Evolutionary conservation across 2,113 vertebrate genomes (phyloP).

Genomic region (Elaphurus davidianus): DNA sequence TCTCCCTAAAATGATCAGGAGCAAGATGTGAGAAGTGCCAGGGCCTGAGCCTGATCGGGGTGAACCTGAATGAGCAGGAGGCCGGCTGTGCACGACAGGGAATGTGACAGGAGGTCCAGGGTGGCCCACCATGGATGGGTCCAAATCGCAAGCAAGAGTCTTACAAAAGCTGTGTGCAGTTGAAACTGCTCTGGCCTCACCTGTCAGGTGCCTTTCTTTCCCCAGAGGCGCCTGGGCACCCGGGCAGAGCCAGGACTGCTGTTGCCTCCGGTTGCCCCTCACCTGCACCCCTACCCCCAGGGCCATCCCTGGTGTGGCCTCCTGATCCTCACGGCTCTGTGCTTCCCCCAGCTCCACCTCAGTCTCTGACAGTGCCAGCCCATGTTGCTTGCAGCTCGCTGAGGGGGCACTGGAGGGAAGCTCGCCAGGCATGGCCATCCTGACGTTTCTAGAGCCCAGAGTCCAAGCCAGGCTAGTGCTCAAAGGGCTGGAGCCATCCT

Average conservation of each 20-base stretch:
- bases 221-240: accelerated
- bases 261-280: not conserved
- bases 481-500: not conserved
- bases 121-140: accelerated
- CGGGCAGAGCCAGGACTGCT: not conserved
- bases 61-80: accelerated
- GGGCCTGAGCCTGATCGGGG: not conserved
- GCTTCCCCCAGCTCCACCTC: not conserved
- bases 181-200: not conserved
- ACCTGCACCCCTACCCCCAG: not conserved
- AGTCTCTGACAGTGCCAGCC: not conserved
- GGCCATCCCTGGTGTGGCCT: accelerated
- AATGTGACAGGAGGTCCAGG: not conserved
- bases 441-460: not conserved
- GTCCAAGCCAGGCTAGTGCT: not conserved
- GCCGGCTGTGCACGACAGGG: accelerated
- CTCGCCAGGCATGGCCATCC: not conserved
- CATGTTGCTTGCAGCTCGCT: not conserved
- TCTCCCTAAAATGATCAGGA: not conserved
- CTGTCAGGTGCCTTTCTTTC: not conserved
- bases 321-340: not conserved
- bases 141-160: accelerated
- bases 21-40: not conserved
- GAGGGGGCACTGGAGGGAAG: accelerated
- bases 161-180: not conserved